phyloP scores from a whole-genome alignment of 1,140 invertebrate species.

The Nomia melanderi region DNA sequence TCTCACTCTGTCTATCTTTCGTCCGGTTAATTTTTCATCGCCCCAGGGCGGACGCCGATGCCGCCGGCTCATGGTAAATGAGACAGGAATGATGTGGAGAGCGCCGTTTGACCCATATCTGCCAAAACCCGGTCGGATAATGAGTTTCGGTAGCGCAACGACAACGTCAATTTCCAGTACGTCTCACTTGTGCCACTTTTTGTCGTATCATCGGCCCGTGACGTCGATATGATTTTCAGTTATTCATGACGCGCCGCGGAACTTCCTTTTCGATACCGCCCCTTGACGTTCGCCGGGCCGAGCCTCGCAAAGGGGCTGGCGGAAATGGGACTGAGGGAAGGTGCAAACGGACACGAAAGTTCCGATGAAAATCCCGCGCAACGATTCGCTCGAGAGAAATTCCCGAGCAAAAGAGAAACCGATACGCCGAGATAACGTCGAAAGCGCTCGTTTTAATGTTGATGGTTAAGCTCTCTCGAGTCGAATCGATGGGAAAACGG shows the following conservation, averaged over 20 bases:
- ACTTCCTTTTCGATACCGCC: neutral
- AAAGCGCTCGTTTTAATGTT: conserved; percentile 18
- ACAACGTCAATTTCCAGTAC: conserved; percentile 16
- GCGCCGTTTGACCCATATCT: conserved; percentile 36
- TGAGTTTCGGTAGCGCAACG: conserved; percentile 32
- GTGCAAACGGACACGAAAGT: conserved; percentile 38
- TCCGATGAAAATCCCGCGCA: conserved; percentile 38
- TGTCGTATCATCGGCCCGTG: neutral
- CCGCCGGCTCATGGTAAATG: neutral
- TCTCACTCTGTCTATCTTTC: conserved; percentile 15
- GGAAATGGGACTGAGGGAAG: no score
- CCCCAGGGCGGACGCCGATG: no score
- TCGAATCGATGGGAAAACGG: neutral
- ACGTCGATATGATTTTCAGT: conserved; percentile 30
- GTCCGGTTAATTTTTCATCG: conserved; percentile 32
- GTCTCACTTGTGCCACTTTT: neutral
- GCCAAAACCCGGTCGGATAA: conserved; percentile 26
- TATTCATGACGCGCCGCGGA: conserved; percentile 8
- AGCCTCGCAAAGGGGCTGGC: no score
- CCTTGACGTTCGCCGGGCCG: conserved; percentile 18
- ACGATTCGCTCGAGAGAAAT: conserved; percentile 19
- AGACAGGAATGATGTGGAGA: conserved; percentile 29
- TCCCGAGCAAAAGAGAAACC: neutral
- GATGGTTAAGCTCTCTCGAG: neutral
- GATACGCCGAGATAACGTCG: conserved; percentile 21